Conservation (phyloP, 2,888 invertebrate genomes). For the Caenorhabditis panamensis region DNA sequence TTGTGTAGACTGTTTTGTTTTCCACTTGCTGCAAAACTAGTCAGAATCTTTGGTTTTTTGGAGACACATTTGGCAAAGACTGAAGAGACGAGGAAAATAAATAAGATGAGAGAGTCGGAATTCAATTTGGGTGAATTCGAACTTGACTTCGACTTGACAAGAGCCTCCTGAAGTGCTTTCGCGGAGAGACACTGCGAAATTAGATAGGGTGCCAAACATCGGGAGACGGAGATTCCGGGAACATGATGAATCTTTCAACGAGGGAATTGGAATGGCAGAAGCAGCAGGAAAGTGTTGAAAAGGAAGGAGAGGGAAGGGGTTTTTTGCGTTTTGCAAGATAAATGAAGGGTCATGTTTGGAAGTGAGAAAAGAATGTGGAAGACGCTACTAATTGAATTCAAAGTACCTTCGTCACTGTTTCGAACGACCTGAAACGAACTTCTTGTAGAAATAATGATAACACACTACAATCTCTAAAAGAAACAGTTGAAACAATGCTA, state of each 20-base stretch:
- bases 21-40: background rate
- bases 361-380: background rate
- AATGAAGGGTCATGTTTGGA: background rate
- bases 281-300: slow-evolving; percentile 33
- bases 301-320: slow-evolving; percentile 6
- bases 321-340: slow-evolving; percentile 15
- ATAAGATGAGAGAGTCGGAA: slow-evolving; percentile 28
- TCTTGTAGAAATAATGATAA: too few relatives aligned
- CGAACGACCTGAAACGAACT: too few relatives aligned
- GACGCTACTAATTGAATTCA: background rate
- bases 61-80: background rate
- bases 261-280: too few relatives aligned
- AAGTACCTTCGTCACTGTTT: too few relatives aligned
- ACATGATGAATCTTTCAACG: slow-evolving; percentile 57
- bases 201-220: slow-evolving; percentile 56
- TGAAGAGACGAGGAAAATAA: slow-evolving; percentile 14
- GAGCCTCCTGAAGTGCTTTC: slow-evolving; percentile 31
- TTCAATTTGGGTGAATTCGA: slow-evolving; percentile 48
- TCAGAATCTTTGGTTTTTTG: slow-evolving; percentile 5
- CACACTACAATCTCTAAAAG: too few relatives aligned
- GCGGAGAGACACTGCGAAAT: slow-evolving; percentile 8
- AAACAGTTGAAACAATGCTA: too few relatives aligned
- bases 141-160: slow-evolving; percentile 19
- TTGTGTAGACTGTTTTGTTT: slow-evolving; percentile 31
- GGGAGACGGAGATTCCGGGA: slow-evolving; percentile 9